Percentiles rank a stretch among this genome's conserved stretches.
Conservation (phyloP, 2,113 vertebrate species). For the Reinhardtius hippoglossoides region DNA sequence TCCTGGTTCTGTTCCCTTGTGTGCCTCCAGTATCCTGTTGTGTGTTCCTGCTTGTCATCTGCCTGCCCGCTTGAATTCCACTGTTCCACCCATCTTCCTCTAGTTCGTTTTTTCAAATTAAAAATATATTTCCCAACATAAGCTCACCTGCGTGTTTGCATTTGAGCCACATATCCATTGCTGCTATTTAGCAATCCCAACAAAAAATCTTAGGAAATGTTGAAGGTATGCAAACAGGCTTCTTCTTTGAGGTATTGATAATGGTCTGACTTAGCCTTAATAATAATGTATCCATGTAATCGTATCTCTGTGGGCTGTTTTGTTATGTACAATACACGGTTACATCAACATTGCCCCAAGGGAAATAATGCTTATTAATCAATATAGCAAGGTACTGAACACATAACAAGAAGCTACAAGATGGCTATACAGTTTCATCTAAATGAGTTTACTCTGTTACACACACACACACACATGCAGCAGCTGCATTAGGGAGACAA, state of each 20-base stretch:
- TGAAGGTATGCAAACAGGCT: constrained; percentile 26
- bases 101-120: neutral
- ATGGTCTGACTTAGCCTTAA: constrained; percentile 7
- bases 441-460: constrained; percentile 31
- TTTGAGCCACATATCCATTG: neutral
- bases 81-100: neutral
- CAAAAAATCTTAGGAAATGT: constrained; percentile 12
- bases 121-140: neutral
- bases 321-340: constrained; percentile 23
- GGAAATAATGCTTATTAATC: constrained; percentile 58
- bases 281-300: constrained; percentile 23
- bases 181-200: neutral
- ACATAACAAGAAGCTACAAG: constrained; percentile 36
- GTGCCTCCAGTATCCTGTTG: neutral
- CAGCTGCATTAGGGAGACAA: constrained; percentile 44
- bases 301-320: constrained; percentile 35
- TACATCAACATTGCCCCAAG: constrained; percentile 40
- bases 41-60: neutral
- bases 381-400: constrained; percentile 53
- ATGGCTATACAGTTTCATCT: constrained; percentile 42
- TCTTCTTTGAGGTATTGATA: constrained; percentile 7
- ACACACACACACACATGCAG: constrained; percentile 4
- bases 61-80: neutral
- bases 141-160: neutral
- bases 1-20: neutral